A percentile compares a stretch with the other conserved stretches of the same genome.
Evolutionary conservation across 2,113 vertebrate genomes (phyloP).

Genomic region (Callipepla californica): DNA sequence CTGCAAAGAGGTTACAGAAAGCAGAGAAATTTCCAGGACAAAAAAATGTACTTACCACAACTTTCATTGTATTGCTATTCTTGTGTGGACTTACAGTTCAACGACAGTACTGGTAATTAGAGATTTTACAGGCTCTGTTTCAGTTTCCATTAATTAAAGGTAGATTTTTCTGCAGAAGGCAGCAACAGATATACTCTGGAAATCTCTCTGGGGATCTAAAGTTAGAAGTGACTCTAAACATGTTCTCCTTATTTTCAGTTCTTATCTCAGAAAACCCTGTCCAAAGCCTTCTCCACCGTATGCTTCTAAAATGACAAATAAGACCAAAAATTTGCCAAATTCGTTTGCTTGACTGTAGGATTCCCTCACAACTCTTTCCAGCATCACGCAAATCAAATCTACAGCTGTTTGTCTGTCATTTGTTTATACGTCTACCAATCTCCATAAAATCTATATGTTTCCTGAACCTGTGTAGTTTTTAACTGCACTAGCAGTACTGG

Average conservation of each 20-base stretch:
- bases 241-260: background rate
- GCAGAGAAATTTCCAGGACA: background rate
- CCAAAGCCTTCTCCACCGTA: accelerated
- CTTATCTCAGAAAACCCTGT: background rate
- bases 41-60: background rate
- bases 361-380: background rate
- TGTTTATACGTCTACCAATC: background rate
- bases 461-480: background rate
- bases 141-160: background rate
- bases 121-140: background rate
- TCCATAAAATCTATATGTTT: background rate
- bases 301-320: background rate
- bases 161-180: background rate
- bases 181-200: background rate
- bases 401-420: background rate
- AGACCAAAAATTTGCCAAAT: background rate
- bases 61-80: background rate
- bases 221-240: background rate
- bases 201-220: background rate
- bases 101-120: background rate
- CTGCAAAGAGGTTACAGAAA: background rate
- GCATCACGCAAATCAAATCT: background rate
- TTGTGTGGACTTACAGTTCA: background rate
- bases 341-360: background rate
- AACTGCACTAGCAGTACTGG: background rate